phyloP scores from a whole-genome alignment of 2,113 vertebrate genomes.

The Urocolius indicus region DNA sequence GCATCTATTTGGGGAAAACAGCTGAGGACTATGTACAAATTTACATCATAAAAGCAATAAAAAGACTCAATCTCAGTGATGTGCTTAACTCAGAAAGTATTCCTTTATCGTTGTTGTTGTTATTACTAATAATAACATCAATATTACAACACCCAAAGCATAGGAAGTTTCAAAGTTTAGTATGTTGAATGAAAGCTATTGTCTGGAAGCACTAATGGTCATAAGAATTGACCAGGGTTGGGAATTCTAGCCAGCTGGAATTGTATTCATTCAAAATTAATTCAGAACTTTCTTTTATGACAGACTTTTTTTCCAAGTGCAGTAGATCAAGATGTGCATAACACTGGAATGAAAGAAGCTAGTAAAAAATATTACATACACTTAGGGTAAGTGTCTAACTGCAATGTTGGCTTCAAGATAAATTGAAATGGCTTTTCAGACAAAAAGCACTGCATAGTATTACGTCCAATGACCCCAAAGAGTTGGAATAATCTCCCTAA shows the following conservation, averaged over 20 bases:
- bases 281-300: background rate
- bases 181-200: background rate
- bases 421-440: background rate
- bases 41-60: slow-evolving; percentile 56
- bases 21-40: slow-evolving; percentile 55
- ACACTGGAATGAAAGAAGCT: background rate
- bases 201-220: background rate
- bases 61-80: slow-evolving; percentile 38
- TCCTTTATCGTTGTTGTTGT: background rate
- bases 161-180: background rate
- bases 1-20: slow-evolving; percentile 64
- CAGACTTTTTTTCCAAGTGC: background rate
- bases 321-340: background rate
- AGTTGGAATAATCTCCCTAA: background rate
- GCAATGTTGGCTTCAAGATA: background rate
- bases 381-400: background rate
- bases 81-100: slow-evolving; percentile 27
- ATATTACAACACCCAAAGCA: background rate
- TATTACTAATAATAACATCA: background rate
- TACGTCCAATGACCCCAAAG: background rate
- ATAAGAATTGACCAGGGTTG: background rate
- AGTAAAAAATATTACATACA: background rate
- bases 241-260: background rate
- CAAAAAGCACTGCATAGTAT: background rate
- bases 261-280: slow-evolving; percentile 4